Base-by-base conservation (phyloP, 2,888 invertebrate genomes). In the Cecidostiba fungosa region DNA sequence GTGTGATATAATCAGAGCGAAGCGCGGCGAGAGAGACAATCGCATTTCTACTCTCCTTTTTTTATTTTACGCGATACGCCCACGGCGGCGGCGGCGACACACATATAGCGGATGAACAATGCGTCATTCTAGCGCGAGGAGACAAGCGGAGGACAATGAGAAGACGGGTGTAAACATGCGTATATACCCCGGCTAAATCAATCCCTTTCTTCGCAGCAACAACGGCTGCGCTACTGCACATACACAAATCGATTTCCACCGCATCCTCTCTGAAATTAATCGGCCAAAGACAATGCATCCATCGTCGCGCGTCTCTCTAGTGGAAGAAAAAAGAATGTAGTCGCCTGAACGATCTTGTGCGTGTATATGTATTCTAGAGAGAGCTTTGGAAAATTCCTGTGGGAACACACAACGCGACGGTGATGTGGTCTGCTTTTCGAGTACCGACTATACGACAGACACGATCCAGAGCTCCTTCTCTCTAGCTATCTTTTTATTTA, bases 401-500 rank as follows among this genome's bases (percentile, higher is more conserved):
- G 81, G 81, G 76, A 85, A 80, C 76, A 43, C 39, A 43, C 39
- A 39, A 59, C 23, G 59, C 26, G 59, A 5, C 19, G 8, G 59
- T 16, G 74, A 47, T 14, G 26, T 54, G 54, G 54, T n/a, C 50
- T 12, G 73, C 77, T 16, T 62, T 73, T 84, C 73, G 66, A 84
- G 79, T 73, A 19, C 5, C 19, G 59, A 29, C 50, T 4, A 23
- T 69, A 77, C 82, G 54, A 76, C 59, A 73, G 81, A 70, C 70
- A 54, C 82, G n/a, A 59, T 19, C 59, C 77, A 73, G 81, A 54
- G 36, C 59, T 5, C 8, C 23, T 72, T 14, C 8, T 23, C n/a
- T 54, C 19, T 54, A 8, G 14, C n/a, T 19, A 32, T 29, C 79
- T 72, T 85, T 78, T 81, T 77, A 85, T 85, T 82, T 85, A 85